phyloP scores from a whole-genome alignment of 2,797 vertebrate species.

The Champsocephalus gunnari region DNA sequence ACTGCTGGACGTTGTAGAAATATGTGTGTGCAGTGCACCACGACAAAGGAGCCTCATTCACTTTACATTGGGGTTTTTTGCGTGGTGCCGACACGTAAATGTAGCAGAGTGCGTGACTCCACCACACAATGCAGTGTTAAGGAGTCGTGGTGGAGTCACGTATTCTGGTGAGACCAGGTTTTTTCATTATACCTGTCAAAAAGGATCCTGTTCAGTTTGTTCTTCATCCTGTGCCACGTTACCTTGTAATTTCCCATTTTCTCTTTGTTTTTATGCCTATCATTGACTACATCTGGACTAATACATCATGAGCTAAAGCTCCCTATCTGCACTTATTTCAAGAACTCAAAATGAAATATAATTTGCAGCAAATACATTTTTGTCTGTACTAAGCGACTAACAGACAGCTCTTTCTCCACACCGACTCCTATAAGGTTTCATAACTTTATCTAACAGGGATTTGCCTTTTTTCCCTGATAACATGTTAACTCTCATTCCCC shows the following conservation, averaged over 20 bases:
- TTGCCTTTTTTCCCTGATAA: no score
- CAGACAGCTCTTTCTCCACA: neutral
- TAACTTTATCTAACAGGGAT: neutral
- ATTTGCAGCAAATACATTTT: neutral
- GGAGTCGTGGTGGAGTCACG: no score
- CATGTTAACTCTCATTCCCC: neutral
- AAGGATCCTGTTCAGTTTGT: neutral
- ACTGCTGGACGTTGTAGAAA: no score
- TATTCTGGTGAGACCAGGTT: no score
- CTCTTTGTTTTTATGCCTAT: neutral
- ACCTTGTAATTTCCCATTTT: neutral
- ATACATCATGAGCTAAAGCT: neutral
- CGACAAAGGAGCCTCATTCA: no score
- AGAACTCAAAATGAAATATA: neutral
- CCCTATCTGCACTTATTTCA: neutral
- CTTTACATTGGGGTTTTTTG: no score
- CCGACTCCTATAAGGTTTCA: neutral
- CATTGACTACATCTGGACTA: neutral
- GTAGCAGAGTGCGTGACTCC: no score
- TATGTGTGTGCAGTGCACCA: no score
- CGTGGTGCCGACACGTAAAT: no score
- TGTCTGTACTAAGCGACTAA: neutral
- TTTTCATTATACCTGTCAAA: neutral
- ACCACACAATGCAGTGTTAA: no score
- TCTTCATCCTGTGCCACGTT: neutral